Base-by-base conservation (phyloP, 1,140 invertebrate genomes). In the Polypedilum vanderplanki region DNA sequence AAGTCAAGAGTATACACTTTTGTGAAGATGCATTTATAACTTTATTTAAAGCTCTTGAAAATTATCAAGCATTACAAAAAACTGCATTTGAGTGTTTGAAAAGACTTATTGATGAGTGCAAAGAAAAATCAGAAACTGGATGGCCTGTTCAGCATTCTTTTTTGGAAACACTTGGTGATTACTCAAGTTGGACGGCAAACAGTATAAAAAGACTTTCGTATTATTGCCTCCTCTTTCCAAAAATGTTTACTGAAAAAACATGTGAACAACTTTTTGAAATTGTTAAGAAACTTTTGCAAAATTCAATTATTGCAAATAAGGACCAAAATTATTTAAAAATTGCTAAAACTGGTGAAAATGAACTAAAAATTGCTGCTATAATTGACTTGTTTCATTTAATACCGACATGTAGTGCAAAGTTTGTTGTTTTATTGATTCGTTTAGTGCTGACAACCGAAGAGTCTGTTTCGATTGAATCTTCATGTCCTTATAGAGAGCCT, bases 31-130 rank as follows among this genome's bases (percentile, higher is more conserved):
- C 97, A 65, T 96, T 97, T 80, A 86, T 88, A 41, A 90, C 94
- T 7, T 83, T 98, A 1, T 95, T 95, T 79, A 94, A 93, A 81
- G 90, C 93, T 0, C 83, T 97, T 2, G 90, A 91, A 79, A 92
- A 91, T 80, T 88, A 88, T 78, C 84, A 87, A 0, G 94, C 97
- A 79, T 80, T 98, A 8, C 95, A 96, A 81, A 90, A 95, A 83
- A 90, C 91, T 15, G 94, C 93, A 1, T 97, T 95, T 80, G 91
- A 96, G 78, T 97, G 94, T 78, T 91, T 97, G 88, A 92, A 94
- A 80, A 94, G 93, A 80, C 94, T 94, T 79, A 88, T 93, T 24
- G 86, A 88, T 5, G 90, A 90, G 3, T 90, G 90, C 78, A 87
- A 90, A 80, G 88, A 93, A 15, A 90, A 93, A 75, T 91, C 90